Evolutionary conservation across 2,797 vertebrate species (phyloP), one percentile per base, ranked within the genome.

Genomic region (Hippopotamyrus pictus): DNA sequence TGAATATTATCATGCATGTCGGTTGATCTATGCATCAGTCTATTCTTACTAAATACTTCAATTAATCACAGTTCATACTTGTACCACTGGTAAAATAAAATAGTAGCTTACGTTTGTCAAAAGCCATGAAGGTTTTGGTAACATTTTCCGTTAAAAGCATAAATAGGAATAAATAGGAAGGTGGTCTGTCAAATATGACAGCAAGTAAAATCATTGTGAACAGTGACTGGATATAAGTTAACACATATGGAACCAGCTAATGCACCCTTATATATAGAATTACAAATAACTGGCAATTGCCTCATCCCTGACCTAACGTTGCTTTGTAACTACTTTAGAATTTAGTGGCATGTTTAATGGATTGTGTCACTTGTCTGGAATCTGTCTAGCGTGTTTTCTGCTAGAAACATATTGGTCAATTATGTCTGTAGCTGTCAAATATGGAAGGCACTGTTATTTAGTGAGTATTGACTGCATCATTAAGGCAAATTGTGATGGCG

Each of bases 391-490:
- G 41, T 90, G 88, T 88, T 85, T 86, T 69, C 87, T 87, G 90
- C 53, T 89, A 73, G 86, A 91, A 90, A 57, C 83, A 83, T 88
- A 90, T 88, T 79, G 88, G 87, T 87, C 90, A 89, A 90, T 89
- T 89, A 91, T 90, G 84, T 90, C 76, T 87, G 69, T 85, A 82
- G 85, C 86, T 90, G 88, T 90, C 89, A 62, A 79, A 50, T 33
- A 50, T 73, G 88, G 48, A 85, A 88, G 86, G 65, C 87, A 88
- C 69, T 89, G 50, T 89, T 88, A 90, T 91, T 87, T 89, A 85
- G 86, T 73, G 25, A 69, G 89, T 89, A 89, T 90, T 50, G 83
- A 92, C 90, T 53, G 87, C 88, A 82, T 93, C 53, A 89, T 91
- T 90, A 89, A 0, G 4, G 76, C 65, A 87, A 89, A 86, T 88